Base-by-base conservation (phyloP, 2,797 vertebrate species). In the Bradypodion pumilum region DNA sequence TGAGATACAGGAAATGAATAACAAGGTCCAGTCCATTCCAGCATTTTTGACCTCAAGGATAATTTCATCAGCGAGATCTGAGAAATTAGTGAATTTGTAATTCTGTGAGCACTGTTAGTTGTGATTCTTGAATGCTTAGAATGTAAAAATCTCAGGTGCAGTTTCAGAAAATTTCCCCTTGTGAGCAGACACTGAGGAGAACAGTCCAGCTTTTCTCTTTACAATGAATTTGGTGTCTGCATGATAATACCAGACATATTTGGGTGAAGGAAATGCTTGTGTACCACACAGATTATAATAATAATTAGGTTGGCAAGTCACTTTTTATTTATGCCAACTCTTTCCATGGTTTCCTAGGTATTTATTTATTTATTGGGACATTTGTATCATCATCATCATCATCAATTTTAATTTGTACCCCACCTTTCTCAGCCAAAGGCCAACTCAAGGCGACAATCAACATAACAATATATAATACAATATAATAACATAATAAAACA, bases 1-100 rank as follows among this genome's bases (percentile, higher is more conserved):
- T 42, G n/a, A 12, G 21, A 5, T n/a, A 42, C 23, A 66, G 69
- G 69, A 79, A 52, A 79, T 74, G n/a, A 85, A 79, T 62, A 79
- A 35, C 68, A 62, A 63, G 35, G 66, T 4, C 25, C 7, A 63
- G 23, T 56, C 46, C 42, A 16, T 25, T 76, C 81, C 60, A 37
- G 7, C 37, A 23, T 21, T 49, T n/a, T 74, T 46, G 60, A 74
- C 23, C n/a, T 40, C 29, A 74, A 25, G 32, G 27, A 44, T 23
- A 42, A n/a, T 83, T 44, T 37, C 69, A 65, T 52, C 35, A 52
- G n/a, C 7, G 16, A 37, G 49, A 15, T 37, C 35, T 40, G 10
- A 21, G 42, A 44, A 15, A 44, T 73, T 73, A 13, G 23, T 59
- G 78, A 62, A 77, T 40, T 65, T 27, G n/a, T 13, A 32, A 5